Base-by-base conservation (phyloP, 2,113 vertebrate genomes). In the Serilophus lunatus region DNA sequence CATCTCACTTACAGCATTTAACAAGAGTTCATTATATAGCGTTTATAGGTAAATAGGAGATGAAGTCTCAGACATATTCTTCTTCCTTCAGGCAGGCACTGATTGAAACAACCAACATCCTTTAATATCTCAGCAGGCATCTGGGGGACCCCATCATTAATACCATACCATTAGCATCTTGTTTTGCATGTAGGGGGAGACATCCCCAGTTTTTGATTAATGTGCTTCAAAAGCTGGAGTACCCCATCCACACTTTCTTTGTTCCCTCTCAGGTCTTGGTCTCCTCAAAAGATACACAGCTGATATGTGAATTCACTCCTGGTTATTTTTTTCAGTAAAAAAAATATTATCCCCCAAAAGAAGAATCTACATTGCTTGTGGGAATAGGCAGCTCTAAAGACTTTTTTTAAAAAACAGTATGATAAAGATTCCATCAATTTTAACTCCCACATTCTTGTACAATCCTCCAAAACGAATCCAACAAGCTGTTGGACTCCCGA, bases 161-260 rank as follows among this genome's bases (percentile, higher is more conserved):
- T 35, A 54, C 3, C 15, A 14, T 29, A 47, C 4, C 7, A n/a
- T 66, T 38, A 42, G 6, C 5, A 14, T 7, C 1, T 22, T 40
- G 17, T 74, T 59, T 79, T 25, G 8, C 14, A 13, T 28, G 1
- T 25, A 28, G 19, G 1, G 5, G 4, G 4, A 3, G 12, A 66
- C 7, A 36, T 9, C 1, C 7, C 3, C 18, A 7, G 20, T 23
- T 85, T 87, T 66, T 60, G 0, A 40, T 78, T 38, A 64, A 42
- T 0, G 0, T 13, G 1, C 5, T 14, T 84, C n/a, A 56, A 12
- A 66, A 64, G 16, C 31, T 7, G 81, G 14, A 35, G 14, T 8
- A n/a, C 66, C n/a, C 51, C 57, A 72, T 53, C 17, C 10, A 17
- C 9, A 8, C 1, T 57, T 49, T 56, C 35, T 51, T 57, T 64